Percentiles rank a stretch among this genome's conserved stretches.
phyloP scores from a whole-genome alignment of 2,888 invertebrate species.

The Celastrina argiolus region DNA sequence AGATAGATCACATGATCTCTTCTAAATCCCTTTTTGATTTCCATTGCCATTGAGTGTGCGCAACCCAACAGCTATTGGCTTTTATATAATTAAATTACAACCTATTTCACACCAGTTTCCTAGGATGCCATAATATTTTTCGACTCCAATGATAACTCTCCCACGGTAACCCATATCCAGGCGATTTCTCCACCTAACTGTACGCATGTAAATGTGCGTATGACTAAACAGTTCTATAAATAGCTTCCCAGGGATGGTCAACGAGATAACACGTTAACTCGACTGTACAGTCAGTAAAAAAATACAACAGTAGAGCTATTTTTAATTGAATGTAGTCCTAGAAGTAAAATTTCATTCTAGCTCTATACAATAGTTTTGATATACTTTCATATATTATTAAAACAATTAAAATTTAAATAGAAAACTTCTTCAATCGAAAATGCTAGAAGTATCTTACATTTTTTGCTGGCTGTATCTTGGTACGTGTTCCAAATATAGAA shows the following conservation, averaged over 20 bases:
- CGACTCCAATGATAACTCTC: background rate
- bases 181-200: background rate
- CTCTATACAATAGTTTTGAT: too few relatives aligned
- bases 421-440: background rate
- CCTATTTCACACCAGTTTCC: background rate
- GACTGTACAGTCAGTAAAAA: slow-evolving; percentile 49
- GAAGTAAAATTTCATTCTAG: too few relatives aligned
- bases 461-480: background rate
- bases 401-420: background rate
- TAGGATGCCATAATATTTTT: background rate
- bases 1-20: too few relatives aligned
- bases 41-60: too few relatives aligned
- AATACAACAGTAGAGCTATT: background rate
- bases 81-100: background rate
- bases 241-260: slow-evolving; percentile 55
- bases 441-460: background rate
- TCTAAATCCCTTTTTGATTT: too few relatives aligned
- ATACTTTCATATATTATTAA: too few relatives aligned
- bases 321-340: too few relatives aligned
- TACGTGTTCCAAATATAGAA: slow-evolving; percentile 52
- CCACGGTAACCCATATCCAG: background rate
- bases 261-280: slow-evolving; percentile 59
- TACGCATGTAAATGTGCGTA: slow-evolving; percentile 44
- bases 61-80: too few relatives aligned
- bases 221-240: slow-evolving; percentile 62